A percentile compares a stretch with the other conserved stretches of the same genome.
These are phyloP conservation scores for Mellilla xanthometata DNA, from an alignment of 2,888 invertebrate species.

Conservation along the genomic window DNA sequence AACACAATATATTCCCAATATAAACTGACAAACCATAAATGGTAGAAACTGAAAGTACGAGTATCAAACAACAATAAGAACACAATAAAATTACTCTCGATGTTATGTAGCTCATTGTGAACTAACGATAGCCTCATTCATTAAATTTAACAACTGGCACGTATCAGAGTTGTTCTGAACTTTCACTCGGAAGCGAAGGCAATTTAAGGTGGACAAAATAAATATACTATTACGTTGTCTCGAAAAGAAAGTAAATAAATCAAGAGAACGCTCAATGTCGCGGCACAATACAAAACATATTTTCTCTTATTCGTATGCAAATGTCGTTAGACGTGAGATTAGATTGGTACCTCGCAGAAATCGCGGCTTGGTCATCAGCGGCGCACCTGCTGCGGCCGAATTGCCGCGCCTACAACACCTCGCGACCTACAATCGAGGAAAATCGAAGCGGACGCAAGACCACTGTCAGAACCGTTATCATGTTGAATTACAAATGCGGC, in stretches of 20 bases:
- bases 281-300: constrained; percentile 44
- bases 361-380: constrained; percentile 12
- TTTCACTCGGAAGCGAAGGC: constrained; percentile 55
- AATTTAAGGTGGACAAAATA: constrained; percentile 57
- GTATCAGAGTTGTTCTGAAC: constrained; percentile 51
- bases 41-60: too few relatives aligned
- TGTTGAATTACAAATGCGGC: constrained; percentile 73
- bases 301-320: constrained; percentile 61
- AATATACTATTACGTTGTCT: constrained; percentile 34
- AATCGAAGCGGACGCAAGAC: constrained; percentile 58
- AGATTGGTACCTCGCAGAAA: constrained; percentile 14
- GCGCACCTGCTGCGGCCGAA: constrained; percentile 41
- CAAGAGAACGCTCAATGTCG: constrained; percentile 49
- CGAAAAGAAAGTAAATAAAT: constrained; percentile 69
- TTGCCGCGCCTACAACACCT: constrained; percentile 40
- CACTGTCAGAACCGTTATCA: constrained; percentile 72
- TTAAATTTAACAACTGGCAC: constrained; percentile 42
- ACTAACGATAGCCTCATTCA: constrained; percentile 19
- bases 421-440: constrained; percentile 62
- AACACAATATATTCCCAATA: constrained; percentile 29
- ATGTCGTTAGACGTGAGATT: constrained; percentile 18
- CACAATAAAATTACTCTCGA: too few relatives aligned
- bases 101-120: too few relatives aligned
- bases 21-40: too few relatives aligned
- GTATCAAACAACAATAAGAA: too few relatives aligned